A percentile compares a stretch with the other conserved stretches of the same genome.
These are phyloP conservation scores for Sylvietta virens DNA, from an alignment of 2,113 vertebrate genomes.

Conservation along the genomic window DNA sequence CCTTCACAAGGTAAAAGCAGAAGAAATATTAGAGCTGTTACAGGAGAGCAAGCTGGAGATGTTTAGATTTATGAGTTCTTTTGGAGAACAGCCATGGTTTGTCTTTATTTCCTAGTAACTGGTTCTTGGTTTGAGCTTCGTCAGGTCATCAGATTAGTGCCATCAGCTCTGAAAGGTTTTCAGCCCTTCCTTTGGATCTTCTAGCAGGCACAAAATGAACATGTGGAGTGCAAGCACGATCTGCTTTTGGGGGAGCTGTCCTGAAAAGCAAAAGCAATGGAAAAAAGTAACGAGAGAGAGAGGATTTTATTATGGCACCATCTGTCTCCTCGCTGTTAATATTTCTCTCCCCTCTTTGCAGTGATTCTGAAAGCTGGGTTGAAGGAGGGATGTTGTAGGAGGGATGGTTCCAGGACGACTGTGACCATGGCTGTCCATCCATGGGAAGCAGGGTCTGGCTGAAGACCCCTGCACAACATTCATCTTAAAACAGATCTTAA, in stretches of 20 bases:
- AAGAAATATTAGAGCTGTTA: neutral
- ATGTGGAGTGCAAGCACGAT: neutral
- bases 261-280: neutral
- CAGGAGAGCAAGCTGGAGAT: conserved; percentile 6
- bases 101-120: conserved; percentile 25
- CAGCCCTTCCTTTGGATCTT: neutral
- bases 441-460: neutral
- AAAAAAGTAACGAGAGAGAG: neutral
- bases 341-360: neutral
- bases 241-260: neutral
- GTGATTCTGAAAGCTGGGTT: neutral
- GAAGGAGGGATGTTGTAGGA: neutral
- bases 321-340: neutral
- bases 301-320: neutral
- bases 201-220: neutral
- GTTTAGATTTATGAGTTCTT: conserved; percentile 33
- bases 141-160: neutral
- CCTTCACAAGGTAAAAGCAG: neutral
- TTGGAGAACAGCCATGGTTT: conserved; percentile 26
- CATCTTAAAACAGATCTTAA: neutral
- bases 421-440: neutral
- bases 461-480: neutral
- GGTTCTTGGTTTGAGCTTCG: neutral
- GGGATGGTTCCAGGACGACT: neutral
- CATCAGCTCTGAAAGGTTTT: neutral